phyloP scores from a whole-genome alignment of 2,113 vertebrate species.

The Chlorodrepanis virens region DNA sequence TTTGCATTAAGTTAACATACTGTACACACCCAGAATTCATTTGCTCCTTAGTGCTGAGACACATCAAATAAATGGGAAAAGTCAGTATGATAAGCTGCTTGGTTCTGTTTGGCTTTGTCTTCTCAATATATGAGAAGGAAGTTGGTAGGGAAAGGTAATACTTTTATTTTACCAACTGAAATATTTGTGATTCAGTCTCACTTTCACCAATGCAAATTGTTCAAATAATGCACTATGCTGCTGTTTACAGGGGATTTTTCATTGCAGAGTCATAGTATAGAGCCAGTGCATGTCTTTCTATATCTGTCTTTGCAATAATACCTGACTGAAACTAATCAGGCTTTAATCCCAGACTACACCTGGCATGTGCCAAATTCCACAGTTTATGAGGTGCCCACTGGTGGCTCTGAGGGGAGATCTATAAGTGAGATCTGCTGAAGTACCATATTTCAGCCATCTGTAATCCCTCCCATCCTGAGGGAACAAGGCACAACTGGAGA shows the following conservation, averaged over 20 bases:
- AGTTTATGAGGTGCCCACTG: not conserved
- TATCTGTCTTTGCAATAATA: not conserved
- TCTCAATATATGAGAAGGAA: not conserved
- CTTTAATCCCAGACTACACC: not conserved
- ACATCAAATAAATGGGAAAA: not conserved
- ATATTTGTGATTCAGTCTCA: not conserved
- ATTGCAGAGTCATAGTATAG: not conserved
- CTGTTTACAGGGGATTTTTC: not conserved
- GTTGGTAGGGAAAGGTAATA: not conserved
- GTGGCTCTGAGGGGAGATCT: not conserved
- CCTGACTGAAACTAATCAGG: not conserved
- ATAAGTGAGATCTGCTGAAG: not conserved
- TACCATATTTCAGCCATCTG: not conserved
- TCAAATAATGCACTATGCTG: not conserved
- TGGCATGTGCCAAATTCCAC: not conserved
- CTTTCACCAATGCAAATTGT: not conserved
- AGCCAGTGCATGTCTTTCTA: not conserved
- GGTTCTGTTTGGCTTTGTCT: not conserved
- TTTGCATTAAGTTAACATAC: not conserved
- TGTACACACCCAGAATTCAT: not conserved
- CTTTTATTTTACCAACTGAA: not conserved
- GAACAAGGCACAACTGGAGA: not conserved
- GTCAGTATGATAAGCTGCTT: not conserved
- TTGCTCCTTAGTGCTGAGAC: not conserved
- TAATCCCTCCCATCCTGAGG: not conserved